phyloP scores from a whole-genome alignment of 2,113 vertebrate genomes.

The Nymphicus hollandicus region DNA sequence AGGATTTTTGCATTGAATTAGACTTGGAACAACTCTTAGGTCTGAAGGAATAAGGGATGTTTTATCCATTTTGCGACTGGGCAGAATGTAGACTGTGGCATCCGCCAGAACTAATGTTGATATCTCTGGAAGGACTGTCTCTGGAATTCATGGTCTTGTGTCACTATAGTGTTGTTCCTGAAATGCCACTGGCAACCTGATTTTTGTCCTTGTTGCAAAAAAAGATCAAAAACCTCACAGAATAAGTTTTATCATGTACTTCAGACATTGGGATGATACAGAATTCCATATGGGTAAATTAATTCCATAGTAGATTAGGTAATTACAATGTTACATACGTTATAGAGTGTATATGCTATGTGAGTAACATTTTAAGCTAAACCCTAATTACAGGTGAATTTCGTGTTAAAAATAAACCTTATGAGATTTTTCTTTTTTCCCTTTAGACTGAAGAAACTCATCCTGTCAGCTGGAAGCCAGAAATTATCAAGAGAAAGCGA shows the following conservation, averaged over 20 bases:
- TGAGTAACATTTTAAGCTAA: not conserved
- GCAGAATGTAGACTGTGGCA: not conserved
- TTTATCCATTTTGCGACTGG: not conserved
- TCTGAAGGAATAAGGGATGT: not conserved
- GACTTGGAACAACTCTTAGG: not conserved
- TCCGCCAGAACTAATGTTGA: not conserved
- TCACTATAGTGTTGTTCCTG: not conserved
- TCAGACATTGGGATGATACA: not conserved
- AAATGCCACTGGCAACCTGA: not conserved
- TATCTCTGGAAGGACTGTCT: not conserved
- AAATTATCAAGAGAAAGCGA: slow-evolving; percentile 97
- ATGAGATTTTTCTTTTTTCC: not conserved
- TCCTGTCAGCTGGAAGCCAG: slow-evolving; percentile 97
- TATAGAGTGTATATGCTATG: not conserved
- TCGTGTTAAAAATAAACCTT: not conserved
- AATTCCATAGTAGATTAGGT: not conserved
- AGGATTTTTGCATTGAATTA: not conserved
- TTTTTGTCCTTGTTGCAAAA: not conserved
- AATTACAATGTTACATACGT: not conserved
- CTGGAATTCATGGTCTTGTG: not conserved
- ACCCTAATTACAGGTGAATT: not conserved
- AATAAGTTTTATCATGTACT: not conserved
- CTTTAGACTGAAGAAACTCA: slow-evolving; percentile 95
- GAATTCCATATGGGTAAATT: not conserved
- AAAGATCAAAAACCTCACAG: too few relatives aligned